These are phyloP conservation scores for Sebastes hopkinsi DNA, from an alignment of 2,797 vertebrate genomes.

Conservation along the genomic window DNA sequence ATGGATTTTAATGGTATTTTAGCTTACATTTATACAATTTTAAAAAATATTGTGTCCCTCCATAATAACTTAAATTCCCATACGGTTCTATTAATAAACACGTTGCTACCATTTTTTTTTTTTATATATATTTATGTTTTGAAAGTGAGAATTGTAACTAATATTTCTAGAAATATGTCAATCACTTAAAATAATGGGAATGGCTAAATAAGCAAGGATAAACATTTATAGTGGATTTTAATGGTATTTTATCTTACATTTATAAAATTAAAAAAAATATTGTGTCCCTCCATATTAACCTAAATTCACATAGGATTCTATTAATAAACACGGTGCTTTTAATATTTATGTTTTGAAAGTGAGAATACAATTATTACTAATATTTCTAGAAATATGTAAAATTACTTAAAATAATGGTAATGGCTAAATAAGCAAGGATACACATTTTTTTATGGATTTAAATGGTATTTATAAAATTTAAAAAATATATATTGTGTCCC, in stretches of 20 bases:
- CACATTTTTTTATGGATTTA: background rate
- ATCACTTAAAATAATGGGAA: background rate
- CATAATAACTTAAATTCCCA: too few relatives aligned
- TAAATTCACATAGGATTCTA: background rate
- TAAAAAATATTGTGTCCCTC: too few relatives aligned
- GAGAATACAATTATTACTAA: background rate
- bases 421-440: background rate
- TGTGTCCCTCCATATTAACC: too few relatives aligned
- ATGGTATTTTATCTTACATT: too few relatives aligned
- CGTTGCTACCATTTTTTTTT: too few relatives aligned
- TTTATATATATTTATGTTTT: background rate
- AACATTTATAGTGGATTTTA: background rate
- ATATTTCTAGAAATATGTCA: background rate
- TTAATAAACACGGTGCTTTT: background rate
- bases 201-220: background rate
- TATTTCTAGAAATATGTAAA: background rate
- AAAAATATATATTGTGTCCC: too few relatives aligned
- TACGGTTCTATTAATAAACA: background rate
- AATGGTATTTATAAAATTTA: too few relatives aligned
- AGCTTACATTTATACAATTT: too few relatives aligned
- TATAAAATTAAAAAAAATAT: too few relatives aligned
- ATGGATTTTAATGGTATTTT: background rate
- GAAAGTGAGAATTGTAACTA: background rate
- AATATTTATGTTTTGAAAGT: background rate
- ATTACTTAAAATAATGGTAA: accelerated